These are phyloP conservation scores for Laupala kohalensis DNA, from an alignment of 1,140 invertebrate species.

Conservation along the genomic window DNA sequence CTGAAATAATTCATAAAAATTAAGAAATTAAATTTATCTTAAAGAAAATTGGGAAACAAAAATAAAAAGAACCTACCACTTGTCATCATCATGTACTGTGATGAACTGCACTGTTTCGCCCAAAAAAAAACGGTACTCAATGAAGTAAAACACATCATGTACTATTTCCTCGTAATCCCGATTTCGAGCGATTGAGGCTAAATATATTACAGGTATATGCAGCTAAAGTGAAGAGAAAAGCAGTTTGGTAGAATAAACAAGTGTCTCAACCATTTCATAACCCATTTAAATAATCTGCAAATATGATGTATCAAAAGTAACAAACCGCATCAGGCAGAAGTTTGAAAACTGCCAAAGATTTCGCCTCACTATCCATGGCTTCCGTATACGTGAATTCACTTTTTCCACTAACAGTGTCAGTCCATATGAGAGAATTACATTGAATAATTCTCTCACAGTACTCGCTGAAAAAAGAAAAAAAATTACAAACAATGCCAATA, in stretches of 20 bases:
- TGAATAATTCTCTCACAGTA: background rate
- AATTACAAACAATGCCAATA: too few relatives aligned
- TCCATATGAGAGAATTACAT: background rate
- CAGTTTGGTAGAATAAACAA: background rate
- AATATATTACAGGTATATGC: background rate
- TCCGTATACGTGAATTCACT: background rate
- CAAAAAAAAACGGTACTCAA: background rate
- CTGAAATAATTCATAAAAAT: background rate
- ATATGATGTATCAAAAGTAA: background rate
- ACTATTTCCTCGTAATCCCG: background rate
- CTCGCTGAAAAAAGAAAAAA: background rate
- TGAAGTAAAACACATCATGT: background rate
- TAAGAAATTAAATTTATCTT: background rate
- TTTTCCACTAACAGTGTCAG: background rate
- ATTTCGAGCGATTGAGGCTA: background rate
- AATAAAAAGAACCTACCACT: background rate
- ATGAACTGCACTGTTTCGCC: background rate
- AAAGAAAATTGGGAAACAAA: background rate
- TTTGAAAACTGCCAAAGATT: background rate
- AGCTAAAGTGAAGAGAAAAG: background rate
- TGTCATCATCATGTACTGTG: background rate
- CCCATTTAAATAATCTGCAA: background rate
- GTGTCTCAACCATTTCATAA: too few relatives aligned
- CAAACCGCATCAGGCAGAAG: background rate
- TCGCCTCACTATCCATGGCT: background rate